Evolutionary conservation across 2,113 vertebrate genomes (phyloP), one percentile per base, ranked within the genome.

Genomic region (Nyctereutes procyonoides): DNA sequence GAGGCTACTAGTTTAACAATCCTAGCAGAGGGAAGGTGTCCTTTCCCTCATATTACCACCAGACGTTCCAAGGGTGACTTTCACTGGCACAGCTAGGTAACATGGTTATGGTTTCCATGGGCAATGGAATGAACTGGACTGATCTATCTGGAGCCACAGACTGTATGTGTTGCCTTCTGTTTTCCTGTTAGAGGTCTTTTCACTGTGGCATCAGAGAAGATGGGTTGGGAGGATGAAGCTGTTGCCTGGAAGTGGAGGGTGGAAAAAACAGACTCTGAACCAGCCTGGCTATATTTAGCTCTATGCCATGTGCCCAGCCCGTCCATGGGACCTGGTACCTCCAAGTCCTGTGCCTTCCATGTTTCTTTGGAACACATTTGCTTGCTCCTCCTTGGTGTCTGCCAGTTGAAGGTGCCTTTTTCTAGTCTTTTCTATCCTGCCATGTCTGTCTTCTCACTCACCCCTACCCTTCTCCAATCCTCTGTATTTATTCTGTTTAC

Each of bases 251-350:
- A 4, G 15, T 10, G 13, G 16, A 15, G 62, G 1, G 0, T 38
- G 8, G 14, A 51, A 20, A 20, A 48, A 3, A 16, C 1, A 14
- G 35, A 22, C 24, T 35, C 62, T 65, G 17, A 65, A 1, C 35
- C 2, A 32, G 9, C 15, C 11, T 2, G 1, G 2, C 8, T 12
- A 1, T 19, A 2, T 26, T 55, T 51, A 14, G 19, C 94, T 60
- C 35, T 22, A 15, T 13, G 53, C 7, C 17, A 2, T 19, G 32
- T 0, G 0, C 30, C 4, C 67, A 32, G 3, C 71, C 28, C 20
- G 38, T 16, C 38, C 9, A 4, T 24, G 13, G n/a, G 22, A 2
- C 22, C 58, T 38, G 43, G 7, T 24, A 11, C 38, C n/a, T 15
- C 32, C 17, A 35, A 7, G 26, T 26, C 43, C n/a, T 80, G 17